phyloP scores from a whole-genome alignment of 2,888 invertebrate species.

The Macaria liturata region DNA sequence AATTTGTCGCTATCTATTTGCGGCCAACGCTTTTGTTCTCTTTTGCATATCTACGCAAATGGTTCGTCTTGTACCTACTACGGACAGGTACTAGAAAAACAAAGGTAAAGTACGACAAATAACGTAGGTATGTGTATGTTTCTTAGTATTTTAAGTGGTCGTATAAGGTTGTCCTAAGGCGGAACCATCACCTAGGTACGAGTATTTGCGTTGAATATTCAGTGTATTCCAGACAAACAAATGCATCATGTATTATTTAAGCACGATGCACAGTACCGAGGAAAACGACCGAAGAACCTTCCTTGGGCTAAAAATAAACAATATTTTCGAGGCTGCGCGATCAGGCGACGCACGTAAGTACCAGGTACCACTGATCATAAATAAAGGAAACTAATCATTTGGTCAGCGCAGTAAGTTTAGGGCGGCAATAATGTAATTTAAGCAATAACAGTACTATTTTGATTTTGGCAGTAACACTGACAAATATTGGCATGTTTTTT shows the following conservation, averaged over 20 bases:
- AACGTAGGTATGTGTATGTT: neutral
- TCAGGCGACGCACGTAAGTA: too few relatives aligned
- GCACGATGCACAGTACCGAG: conserved; percentile 46
- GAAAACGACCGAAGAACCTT: conserved; percentile 74
- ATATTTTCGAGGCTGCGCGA: conserved; percentile 74
- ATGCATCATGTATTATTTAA: conserved; percentile 58
- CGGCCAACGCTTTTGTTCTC: neutral
- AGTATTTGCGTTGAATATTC: conserved; percentile 47
- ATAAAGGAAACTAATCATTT: too few relatives aligned
- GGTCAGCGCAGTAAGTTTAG: too few relatives aligned
- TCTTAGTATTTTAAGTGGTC: too few relatives aligned
- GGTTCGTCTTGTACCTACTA: conserved; percentile 5
- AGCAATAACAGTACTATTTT: too few relatives aligned
- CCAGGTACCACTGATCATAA: too few relatives aligned
- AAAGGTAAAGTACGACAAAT: conserved; percentile 22
- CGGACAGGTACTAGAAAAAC: conserved; percentile 11
- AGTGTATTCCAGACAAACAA: conserved; percentile 42
- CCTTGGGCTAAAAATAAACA: conserved; percentile 77
- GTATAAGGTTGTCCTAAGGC: conserved; percentile 36
- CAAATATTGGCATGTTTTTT: too few relatives aligned
- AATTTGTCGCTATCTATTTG: neutral
- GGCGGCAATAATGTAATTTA: too few relatives aligned
- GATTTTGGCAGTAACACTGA: too few relatives aligned
- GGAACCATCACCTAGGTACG: conserved; percentile 33
- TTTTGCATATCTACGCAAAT: conserved; percentile 18